phyloP scores from a whole-genome alignment of 2,888 invertebrate genomes.

The Lingula anatina region DNA sequence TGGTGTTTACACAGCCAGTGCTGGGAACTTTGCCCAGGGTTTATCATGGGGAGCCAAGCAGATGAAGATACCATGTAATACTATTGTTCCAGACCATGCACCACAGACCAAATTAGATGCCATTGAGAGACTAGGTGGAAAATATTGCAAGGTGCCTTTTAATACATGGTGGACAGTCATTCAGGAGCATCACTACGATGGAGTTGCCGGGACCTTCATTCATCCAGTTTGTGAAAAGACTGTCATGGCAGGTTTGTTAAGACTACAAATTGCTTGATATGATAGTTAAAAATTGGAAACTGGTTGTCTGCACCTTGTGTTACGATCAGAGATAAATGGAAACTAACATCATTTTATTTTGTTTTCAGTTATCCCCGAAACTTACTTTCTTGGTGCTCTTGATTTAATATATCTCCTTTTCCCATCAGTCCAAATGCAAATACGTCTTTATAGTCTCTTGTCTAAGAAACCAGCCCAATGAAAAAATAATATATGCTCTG shows the following conservation, averaged over 20 bases:
- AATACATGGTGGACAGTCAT: slow-evolving; percentile 41
- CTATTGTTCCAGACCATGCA: slow-evolving; percentile 35
- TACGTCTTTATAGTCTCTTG: too few species aligned
- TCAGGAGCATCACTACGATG: slow-evolving; percentile 19
- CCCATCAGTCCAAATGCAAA: too few species aligned
- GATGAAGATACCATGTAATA: slow-evolving; percentile 23
- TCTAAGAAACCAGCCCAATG: too few species aligned
- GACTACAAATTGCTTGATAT: too few species aligned
- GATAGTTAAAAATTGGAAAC: too few species aligned
- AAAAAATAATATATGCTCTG: too few species aligned
- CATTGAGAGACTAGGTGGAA: slow-evolving; percentile 21
- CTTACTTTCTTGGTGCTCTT: too few species aligned
- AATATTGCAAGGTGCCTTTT: slow-evolving; percentile 26
- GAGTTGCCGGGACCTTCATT: slow-evolving; percentile 30
- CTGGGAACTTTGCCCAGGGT: slow-evolving; percentile 46
- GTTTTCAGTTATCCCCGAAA: too few species aligned
- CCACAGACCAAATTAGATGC: slow-evolving; percentile 28
- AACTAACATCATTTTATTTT: too few species aligned
- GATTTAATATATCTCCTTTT: too few species aligned
- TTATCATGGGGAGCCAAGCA: slow-evolving; percentile 29
- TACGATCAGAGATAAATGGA: too few species aligned
- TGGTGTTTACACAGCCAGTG: slow-evolving; percentile 43
- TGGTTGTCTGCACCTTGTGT: too few species aligned
- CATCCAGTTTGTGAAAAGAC: slow-evolving; percentile 36
- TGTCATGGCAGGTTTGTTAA: slow-evolving; percentile 40